phyloP scores from a whole-genome alignment of 2,888 invertebrate species.

The Rhagophthalmus giganteus region DNA sequence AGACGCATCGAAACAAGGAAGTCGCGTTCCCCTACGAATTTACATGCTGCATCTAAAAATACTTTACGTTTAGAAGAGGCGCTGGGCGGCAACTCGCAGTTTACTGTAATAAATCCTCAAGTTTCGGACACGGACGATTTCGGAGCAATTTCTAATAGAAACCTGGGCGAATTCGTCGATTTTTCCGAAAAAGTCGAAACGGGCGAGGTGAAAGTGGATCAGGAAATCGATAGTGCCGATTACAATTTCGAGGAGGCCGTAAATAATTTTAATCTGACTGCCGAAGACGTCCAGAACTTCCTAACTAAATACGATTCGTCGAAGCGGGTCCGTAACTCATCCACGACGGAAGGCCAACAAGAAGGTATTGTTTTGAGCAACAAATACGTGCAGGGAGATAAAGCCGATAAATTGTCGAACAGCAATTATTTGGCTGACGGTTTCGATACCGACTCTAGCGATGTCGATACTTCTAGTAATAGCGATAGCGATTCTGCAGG shows the following conservation, averaged over 20 bases:
- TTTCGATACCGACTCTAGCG: constrained; percentile 32
- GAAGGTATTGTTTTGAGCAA: constrained; percentile 26
- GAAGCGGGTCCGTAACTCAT: constrained; percentile 35
- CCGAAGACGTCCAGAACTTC: constrained; percentile 51
- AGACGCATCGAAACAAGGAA: constrained; percentile 32
- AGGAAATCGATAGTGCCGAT: constrained; percentile 27
- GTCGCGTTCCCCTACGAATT: constrained; percentile 29
- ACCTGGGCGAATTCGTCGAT: background rate
- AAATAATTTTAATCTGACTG: constrained; percentile 51
- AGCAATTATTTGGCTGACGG: constrained; percentile 32
- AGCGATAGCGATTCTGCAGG: constrained; percentile 44
- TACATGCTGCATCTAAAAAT: constrained; percentile 40
- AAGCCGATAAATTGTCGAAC: constrained; percentile 38
- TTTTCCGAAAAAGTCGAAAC: constrained; percentile 1
- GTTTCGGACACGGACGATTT: constrained; percentile 19
- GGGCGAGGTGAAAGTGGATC: constrained; percentile 6
- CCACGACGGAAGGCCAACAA: constrained; percentile 44
- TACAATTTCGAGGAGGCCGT: constrained; percentile 50
- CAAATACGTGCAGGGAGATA: constrained; percentile 46
- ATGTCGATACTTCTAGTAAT: constrained; percentile 35
- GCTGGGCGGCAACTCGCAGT: constrained; percentile 53
- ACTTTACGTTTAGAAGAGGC: constrained; percentile 35
- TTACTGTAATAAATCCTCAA: constrained; percentile 50
- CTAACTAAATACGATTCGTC: constrained; percentile 35
- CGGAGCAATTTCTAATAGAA: background rate